phyloP scores from a whole-genome alignment of 1,140 invertebrate genomes.

The Zaprionus nigranus region DNA sequence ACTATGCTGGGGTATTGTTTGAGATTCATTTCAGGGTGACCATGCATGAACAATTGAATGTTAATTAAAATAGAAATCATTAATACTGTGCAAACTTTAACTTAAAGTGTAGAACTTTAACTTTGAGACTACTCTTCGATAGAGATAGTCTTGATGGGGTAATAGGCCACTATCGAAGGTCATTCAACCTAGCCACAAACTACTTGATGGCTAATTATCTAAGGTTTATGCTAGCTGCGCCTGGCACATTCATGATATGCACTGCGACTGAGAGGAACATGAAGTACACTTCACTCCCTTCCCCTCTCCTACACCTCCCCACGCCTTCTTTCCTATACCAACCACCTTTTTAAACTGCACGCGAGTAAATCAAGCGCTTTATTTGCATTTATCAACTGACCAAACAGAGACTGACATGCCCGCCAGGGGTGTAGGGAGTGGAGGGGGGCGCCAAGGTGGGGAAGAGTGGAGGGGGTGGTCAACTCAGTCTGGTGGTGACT shows the following conservation, averaged over 20 bases:
- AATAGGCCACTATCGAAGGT: neutral
- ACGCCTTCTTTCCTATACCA: neutral
- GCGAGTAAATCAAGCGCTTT: conserved; percentile 65
- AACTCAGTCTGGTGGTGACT: conserved; percentile 64
- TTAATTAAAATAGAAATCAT: neutral
- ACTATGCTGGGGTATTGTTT: neutral
- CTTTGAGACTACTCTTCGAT: too few species aligned
- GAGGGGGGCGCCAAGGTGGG: neutral
- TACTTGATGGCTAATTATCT: neutral
- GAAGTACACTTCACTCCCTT: neutral
- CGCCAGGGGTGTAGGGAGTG: neutral
- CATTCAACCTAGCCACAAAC: neutral
- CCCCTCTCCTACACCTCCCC: too few species aligned
- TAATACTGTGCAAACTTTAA: too few species aligned
- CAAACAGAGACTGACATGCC: conserved; percentile 6
- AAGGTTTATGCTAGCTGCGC: neutral
- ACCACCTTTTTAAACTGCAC: neutral
- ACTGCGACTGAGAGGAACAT: neutral
- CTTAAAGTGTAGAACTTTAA: too few species aligned
- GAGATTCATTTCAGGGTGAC: neutral
- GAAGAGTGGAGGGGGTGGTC: neutral
- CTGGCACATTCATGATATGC: too few species aligned
- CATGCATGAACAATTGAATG: neutral
- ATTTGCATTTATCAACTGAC: conserved; percentile 59
- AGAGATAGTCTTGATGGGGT: too few species aligned